These are phyloP conservation scores for Athrips mouffetella DNA, from an alignment of 2,888 invertebrate genomes.

Conservation along the genomic window DNA sequence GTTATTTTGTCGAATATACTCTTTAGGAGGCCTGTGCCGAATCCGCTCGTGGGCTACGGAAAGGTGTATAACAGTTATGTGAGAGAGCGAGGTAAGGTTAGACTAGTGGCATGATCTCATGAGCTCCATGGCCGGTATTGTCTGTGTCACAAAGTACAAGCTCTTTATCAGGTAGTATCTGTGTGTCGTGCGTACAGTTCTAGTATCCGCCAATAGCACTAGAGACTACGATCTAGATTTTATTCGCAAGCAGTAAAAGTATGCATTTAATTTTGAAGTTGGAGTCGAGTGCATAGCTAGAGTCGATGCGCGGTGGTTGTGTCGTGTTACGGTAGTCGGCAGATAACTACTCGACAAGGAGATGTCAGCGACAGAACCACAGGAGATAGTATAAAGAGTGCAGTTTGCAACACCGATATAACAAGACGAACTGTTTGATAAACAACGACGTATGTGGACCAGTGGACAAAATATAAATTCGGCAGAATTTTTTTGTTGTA, in stretches of 20 bases:
- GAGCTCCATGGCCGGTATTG: conserved; percentile 60
- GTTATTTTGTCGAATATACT: conserved; percentile 80
- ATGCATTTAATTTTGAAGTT: conserved; percentile 72
- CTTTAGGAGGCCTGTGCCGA: conserved; percentile 80
- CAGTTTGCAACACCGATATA: conserved; percentile 77
- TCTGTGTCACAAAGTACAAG: conserved; percentile 79
- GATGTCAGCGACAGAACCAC: conserved; percentile 75
- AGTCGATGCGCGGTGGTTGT: conserved; percentile 70
- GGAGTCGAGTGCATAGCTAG: conserved; percentile 75
- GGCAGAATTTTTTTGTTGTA: neutral
- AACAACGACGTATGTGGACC: neutral
- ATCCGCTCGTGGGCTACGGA: conserved; percentile 78
- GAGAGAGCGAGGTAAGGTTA: conserved; percentile 72
- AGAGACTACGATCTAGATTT: conserved; percentile 77
- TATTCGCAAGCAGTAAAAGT: conserved; percentile 77
- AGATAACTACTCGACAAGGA: conserved; percentile 68
- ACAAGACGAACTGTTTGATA: conserved; percentile 53
- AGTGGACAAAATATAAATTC: neutral
- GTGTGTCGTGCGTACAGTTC: conserved; percentile 73
- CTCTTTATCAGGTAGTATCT: conserved; percentile 72
- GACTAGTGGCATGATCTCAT: conserved; percentile 68
- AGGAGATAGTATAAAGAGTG: conserved; percentile 77
- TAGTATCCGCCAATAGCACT: conserved; percentile 76
- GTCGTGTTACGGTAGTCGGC: conserved; percentile 56
- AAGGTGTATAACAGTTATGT: conserved; percentile 78